Evolutionary conservation across 2,113 vertebrate species (phyloP).

Genomic region (Muntiacus muntjak): DNA sequence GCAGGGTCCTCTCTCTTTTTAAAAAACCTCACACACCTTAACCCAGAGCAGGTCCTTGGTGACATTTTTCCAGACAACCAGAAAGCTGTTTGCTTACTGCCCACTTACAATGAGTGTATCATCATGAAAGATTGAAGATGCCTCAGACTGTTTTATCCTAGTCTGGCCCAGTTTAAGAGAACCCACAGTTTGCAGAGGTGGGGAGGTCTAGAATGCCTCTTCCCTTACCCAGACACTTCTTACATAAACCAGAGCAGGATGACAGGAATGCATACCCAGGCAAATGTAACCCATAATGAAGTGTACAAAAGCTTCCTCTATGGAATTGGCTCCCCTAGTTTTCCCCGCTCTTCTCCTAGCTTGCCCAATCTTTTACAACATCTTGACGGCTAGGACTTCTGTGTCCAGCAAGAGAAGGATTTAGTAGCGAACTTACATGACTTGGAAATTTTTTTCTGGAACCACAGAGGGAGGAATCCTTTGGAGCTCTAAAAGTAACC

Average conservation of each 20-base stretch:
- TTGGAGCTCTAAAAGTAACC: constrained; percentile 46
- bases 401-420: not conserved
- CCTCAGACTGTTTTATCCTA: constrained; percentile 27
- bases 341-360: constrained; percentile 17
- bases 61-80: constrained; percentile 47
- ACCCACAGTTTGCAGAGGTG: not conserved
- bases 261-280: constrained; percentile 7
- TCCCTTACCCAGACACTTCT: constrained; percentile 41
- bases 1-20: constrained; percentile 49
- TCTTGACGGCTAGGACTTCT: constrained; percentile 19
- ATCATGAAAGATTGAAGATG: constrained; percentile 19
- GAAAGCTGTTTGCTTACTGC: constrained; percentile 45
- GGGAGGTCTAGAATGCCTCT: constrained; percentile 26
- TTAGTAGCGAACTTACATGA: constrained; percentile 35
- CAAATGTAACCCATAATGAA: constrained; percentile 22
- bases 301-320: not conserved
- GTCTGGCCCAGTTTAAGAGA: constrained; percentile 49
- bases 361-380: not conserved
- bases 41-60: constrained; percentile 46
- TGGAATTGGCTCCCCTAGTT: constrained; percentile 15
- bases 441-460: constrained; percentile 59
- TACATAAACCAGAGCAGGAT: constrained; percentile 39
- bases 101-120: constrained; percentile 3
- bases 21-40: constrained; percentile 33
- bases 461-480: constrained; percentile 7